Base-by-base conservation (phyloP, 2,888 invertebrate genomes). In the Macrophya alboannulata region DNA sequence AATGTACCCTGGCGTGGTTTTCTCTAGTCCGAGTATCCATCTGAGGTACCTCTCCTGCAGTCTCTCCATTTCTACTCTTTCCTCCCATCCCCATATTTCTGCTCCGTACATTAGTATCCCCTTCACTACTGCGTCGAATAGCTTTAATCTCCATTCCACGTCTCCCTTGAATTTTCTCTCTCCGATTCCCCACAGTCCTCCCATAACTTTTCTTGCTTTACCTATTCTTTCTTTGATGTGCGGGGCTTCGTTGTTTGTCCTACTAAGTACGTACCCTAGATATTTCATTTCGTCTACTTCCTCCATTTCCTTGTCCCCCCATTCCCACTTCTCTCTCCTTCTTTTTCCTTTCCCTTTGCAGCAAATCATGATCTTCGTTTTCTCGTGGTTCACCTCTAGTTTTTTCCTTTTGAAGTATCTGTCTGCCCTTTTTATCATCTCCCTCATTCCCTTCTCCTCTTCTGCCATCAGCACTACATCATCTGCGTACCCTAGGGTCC, bases 401-500 rank as follows among this genome's bases (percentile, higher is more conserved):
- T 84, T 84, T 15, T 59, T 86, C n/a, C 79, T 84, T 10, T 68
- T 59, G 21, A 85, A 37, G 31, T 79, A 87, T 76, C 37, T 85
- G 3, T 48, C 51, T 8, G 68, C 17, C 51, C 84, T 84, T 21
- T 40, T 48, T n/a, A 83, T 81, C 82, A 86, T 85, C 0, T 31
- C 48, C 37, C 84, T 84, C 86, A 86, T 62, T 51, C 71, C 86
- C 15, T 45, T 37, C 37, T 84, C 51, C 1, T 40, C 65, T 59
- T 84, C 85, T 6, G 86, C 85, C 55, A 87, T 4, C 17, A 87
- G 5, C 15, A 84, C 86, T 2, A 87, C 4, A 74, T 87, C 86
- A n/a, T 87, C 86, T 17, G 86, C 84, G 65, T 87, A 87, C 25
- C 85, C 84, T 31, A 87, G 21, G 4, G 83, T 37, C 86, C 86